A percentile compares a stretch with the other conserved stretches of the same genome.
These are phyloP conservation scores for Fragum sueziense DNA, from an alignment of 2,888 invertebrate genomes.

Conservation along the genomic window DNA sequence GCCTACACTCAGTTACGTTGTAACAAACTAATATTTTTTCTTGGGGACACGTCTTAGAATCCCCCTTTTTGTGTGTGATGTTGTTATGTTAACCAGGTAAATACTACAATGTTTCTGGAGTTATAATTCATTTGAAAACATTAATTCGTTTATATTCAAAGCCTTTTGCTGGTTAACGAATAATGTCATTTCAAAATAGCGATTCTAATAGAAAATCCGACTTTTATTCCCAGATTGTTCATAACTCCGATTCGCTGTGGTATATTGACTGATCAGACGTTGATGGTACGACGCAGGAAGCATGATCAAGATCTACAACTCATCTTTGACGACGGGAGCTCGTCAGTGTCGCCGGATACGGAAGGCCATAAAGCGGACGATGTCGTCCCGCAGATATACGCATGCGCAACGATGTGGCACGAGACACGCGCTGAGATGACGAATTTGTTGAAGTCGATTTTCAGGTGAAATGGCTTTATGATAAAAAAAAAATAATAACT, in stretches of 20 bases:
- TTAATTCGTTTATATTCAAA: no score
- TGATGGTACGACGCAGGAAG: slow-evolving; percentile 94
- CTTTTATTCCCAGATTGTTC: slow-evolving; percentile 87
- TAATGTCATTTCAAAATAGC: no score
- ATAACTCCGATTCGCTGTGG: slow-evolving; percentile 97
- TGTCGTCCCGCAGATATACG: slow-evolving; percentile 77
- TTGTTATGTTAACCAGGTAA: no score
- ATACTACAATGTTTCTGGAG: no score
- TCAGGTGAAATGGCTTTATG: slow-evolving; percentile 67
- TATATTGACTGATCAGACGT: slow-evolving; percentile 95
- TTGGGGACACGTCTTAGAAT: no score
- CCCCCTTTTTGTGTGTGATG: no score
- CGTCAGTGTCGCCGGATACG: slow-evolving; percentile 48
- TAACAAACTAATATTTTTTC: no score
- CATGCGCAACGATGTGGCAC: slow-evolving; percentile 82
- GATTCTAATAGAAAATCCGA: no score
- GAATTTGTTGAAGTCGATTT: slow-evolving; percentile 80
- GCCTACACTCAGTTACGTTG: no score
- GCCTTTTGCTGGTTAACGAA: no score
- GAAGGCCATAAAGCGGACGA: slow-evolving; percentile 63
- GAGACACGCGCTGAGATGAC: slow-evolving; percentile 80
- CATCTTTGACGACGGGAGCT: slow-evolving; percentile 53
- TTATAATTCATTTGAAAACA: no score
- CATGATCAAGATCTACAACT: slow-evolving; percentile 88
- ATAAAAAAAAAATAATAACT: background rate